phyloP scores from a whole-genome alignment of 1,140 invertebrate genomes.

The Alviniconcha marisindica region DNA sequence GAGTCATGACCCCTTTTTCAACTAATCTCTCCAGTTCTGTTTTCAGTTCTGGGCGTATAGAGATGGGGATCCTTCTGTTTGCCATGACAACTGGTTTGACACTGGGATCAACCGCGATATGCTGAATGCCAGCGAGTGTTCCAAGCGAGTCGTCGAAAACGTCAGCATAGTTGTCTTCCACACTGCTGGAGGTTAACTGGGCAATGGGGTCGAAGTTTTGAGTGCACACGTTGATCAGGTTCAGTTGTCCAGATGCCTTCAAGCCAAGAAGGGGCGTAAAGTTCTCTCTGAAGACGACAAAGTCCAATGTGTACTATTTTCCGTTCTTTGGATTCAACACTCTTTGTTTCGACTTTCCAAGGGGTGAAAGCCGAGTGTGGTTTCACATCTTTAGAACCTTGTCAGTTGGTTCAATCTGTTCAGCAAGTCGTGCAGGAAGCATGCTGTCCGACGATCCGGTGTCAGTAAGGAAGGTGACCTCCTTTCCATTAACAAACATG shows the following conservation, averaged over 20 bases:
- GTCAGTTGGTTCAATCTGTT: not conserved
- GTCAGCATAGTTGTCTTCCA: not conserved
- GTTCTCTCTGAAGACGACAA: not conserved
- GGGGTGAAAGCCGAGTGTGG: not conserved
- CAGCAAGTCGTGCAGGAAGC: not conserved
- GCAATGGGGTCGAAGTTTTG: not conserved
- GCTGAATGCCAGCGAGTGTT: conserved; percentile 11
- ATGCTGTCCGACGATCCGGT: no score
- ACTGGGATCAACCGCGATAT: conserved; percentile 35
- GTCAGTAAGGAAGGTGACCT: no score
- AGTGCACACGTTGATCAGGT: not conserved
- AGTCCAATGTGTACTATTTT: not conserved
- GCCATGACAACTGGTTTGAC: conserved; percentile 39
- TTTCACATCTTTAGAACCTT: conserved; percentile 4
- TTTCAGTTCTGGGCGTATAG: conserved; percentile 37
- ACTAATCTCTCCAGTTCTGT: conserved; percentile 45
- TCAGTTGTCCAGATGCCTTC: not conserved
- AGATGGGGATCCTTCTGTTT: conserved; percentile 37
- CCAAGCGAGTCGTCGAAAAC: conserved; percentile 5
- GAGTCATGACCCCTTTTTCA: conserved; percentile 42
- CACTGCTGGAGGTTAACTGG: not conserved
- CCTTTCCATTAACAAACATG: no score
- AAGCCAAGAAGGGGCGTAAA: not conserved
- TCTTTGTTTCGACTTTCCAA: not conserved
- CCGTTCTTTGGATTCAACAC: not conserved